Conservation (phyloP, 2,888 invertebrate genomes). For the Balanococcus diminutus region DNA sequence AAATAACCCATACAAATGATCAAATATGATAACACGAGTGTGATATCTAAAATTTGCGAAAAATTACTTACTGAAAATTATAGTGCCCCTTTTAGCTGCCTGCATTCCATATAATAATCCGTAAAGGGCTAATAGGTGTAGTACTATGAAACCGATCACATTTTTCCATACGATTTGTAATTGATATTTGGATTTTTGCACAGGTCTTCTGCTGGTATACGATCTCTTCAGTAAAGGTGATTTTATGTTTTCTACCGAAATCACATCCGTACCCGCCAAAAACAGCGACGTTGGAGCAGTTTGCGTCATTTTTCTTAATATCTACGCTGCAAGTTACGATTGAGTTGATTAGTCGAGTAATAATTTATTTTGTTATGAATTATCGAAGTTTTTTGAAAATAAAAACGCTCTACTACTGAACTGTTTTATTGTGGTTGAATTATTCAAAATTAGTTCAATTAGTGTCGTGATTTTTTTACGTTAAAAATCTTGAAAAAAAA, state of each 20-base stretch:
- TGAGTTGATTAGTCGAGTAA: not conserved
- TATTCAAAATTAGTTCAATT: too few species aligned
- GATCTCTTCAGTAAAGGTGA: not conserved
- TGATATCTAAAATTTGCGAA: not conserved
- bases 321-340: not conserved
- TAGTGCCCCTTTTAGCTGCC: slow-evolving; percentile 27
- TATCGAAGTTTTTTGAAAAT: not conserved
- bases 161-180: slow-evolving; percentile 83
- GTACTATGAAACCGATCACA: slow-evolving; percentile 73
- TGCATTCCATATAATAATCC: slow-evolving; percentile 64
- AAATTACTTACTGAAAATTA: slow-evolving; percentile 51
- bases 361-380: not conserved
- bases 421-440: too few species aligned
- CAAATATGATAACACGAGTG: slow-evolving; percentile 48
- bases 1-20: not conserved
- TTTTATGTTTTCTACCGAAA: slow-evolving; percentile 57
- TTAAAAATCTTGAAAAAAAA: too few species aligned
- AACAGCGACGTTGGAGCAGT: slow-evolving; percentile 67
- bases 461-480: too few species aligned
- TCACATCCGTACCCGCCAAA: slow-evolving; percentile 63
- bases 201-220: not conserved
- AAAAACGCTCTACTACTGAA: not conserved
- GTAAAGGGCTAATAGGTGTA: slow-evolving; percentile 72
- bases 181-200: slow-evolving; percentile 58
- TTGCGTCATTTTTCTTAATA: slow-evolving; percentile 66